Evolutionary conservation across 2,113 vertebrate species (phyloP).

Genomic region (Condylura cristata): DNA sequence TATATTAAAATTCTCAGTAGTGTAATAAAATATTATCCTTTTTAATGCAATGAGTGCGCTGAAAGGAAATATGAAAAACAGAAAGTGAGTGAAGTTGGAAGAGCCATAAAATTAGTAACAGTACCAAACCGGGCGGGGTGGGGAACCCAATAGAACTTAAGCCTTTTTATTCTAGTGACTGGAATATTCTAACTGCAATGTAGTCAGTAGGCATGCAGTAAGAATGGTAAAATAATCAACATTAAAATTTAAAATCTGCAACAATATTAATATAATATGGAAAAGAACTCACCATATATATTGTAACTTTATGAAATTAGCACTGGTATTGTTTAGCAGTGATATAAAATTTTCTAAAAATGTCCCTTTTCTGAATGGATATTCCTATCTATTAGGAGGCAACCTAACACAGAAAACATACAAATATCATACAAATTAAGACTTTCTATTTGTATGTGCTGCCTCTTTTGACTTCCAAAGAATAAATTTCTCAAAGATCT

Average conservation of each 20-base stretch:
- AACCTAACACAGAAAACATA: background rate
- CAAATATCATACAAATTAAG: conserved; percentile 8
- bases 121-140: background rate
- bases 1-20: conserved; percentile 1
- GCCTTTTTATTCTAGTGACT: background rate
- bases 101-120: background rate
- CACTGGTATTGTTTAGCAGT: background rate
- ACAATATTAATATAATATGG: background rate
- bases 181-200: background rate
- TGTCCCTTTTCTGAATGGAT: background rate
- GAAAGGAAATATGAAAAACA: background rate
- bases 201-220: background rate
- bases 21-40: conserved; percentile 33
- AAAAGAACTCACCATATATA: background rate
- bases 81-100: conserved; percentile 10
- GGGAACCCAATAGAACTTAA: background rate
- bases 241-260: background rate
- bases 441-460: background rate
- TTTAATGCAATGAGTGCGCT: background rate
- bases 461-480: background rate
- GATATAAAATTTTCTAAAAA: background rate
- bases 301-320: background rate
- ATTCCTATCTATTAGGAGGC: background rate
- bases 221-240: background rate
- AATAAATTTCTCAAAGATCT: conserved; percentile 14